Evolutionary conservation across 2,797 vertebrate genomes (phyloP), one percentile per base, ranked within the genome.

Genomic region (Pangasius mekongensis): DNA sequence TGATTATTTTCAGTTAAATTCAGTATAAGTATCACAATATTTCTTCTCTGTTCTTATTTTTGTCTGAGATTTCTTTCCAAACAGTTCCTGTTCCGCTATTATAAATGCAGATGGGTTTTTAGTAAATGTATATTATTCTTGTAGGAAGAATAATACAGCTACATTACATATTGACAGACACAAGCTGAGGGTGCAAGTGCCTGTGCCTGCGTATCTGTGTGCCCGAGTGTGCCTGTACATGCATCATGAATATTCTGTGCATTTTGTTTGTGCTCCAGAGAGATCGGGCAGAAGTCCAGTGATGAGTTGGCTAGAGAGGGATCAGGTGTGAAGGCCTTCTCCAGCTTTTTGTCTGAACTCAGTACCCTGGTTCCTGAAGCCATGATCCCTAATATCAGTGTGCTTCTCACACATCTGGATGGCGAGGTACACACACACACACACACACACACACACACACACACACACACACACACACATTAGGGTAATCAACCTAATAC

Each of bases 251-350:
- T 49, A 49, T 49, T 49, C 30, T 56, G 33, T 58, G 10, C 14
- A 6, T 54, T 87, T 52, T 69, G 27, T 69, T 7, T 66, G 69
- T 67, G 4, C 54, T 91, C 84, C 92, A 99, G 99, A 92, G 98
- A 99, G 93, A 98, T 99, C 20, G 97, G 98, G 86, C 98, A 97
- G 92, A 99, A 97, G 91, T 97, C 96, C 86, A 96, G 94, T 0
- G 97, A 97, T 89, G 98, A 99, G 88, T 95, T 98, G 86, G 94
- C 95, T 83, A 96, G 95, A 92, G 98, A 99, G 77, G 93, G 96
- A 0, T 96, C 96, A 0, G 97, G 97, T 18, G 93, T 97, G 39
- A 98, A 97, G 90, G 95, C 97, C 80, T 98, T 97, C 90, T 95
- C 97, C 27, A 87, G 93, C 33, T 99, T 99, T 93, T 92, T 99